Evolutionary conservation across 1,140 invertebrate species (phyloP).

Genomic region (Drosophila busckii): DNA sequence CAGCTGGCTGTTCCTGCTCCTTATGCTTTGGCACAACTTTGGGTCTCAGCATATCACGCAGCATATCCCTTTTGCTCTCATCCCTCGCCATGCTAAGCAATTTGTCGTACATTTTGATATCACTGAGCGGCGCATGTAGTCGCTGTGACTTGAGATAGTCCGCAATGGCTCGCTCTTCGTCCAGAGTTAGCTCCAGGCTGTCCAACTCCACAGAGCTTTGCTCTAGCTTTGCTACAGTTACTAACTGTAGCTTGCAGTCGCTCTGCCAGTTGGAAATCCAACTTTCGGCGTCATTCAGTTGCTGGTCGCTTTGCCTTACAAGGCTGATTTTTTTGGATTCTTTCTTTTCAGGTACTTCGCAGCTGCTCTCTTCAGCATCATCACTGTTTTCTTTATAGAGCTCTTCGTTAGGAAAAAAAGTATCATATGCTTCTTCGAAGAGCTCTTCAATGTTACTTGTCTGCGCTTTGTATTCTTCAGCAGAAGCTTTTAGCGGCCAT

Average conservation of each 20-base stretch:
- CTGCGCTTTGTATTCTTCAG: neutral
- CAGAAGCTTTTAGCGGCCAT: conserved; percentile 30
- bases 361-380: no score
- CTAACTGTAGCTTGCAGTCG: neutral
- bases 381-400: no score
- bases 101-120: conserved; percentile 26
- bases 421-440: no score
- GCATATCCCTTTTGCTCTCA: neutral
- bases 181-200: neutral
- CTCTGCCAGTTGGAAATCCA: no score
- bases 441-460: neutral
- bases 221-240: neutral
- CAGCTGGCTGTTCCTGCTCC: no score
- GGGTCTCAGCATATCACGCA: conserved; percentile 11
- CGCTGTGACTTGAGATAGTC: conserved; percentile 20
- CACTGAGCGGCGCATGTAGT: conserved; percentile 5
- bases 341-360: no score
- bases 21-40: neutral
- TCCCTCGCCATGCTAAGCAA: conserved; percentile 9
- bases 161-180: conserved; percentile 10
- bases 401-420: no score
- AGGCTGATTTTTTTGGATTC: no score
- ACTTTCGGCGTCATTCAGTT: no score
- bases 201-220: neutral
- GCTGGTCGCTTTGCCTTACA: no score